These are phyloP conservation scores for Troides oblongomaculatus DNA, from an alignment of 2,888 invertebrate species.

Conservation along the genomic window DNA sequence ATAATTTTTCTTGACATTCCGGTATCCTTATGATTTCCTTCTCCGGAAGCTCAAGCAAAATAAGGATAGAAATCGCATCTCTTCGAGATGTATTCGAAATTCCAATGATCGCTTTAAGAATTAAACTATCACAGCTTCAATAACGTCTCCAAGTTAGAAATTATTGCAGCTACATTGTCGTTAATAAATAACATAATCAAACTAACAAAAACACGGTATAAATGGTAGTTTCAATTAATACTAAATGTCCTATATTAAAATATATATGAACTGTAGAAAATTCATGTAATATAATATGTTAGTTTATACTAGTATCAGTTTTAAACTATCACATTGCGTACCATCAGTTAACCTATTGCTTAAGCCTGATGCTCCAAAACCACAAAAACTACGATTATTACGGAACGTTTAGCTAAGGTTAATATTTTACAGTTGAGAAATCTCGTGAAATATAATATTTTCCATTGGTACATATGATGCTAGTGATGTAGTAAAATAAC, in stretches of 20 bases:
- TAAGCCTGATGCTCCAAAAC: conserved; percentile 19
- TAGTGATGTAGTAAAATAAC: neutral
- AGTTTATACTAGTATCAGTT: neutral
- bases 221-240: neutral
- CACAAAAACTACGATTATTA: conserved; percentile 22
- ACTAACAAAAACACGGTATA: neutral
- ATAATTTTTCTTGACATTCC: too few relatives aligned
- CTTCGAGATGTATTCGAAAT: too few relatives aligned
- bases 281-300: neutral
- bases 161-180: neutral
- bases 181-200: neutral
- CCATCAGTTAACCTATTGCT: conserved; percentile 19
- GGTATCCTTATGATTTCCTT: too few relatives aligned
- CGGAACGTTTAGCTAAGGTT: conserved; percentile 1
- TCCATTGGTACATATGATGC: neutral
- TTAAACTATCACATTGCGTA: neutral
- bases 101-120: too few relatives aligned
- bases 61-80: too few relatives aligned
- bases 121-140: neutral
- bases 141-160: neutral
- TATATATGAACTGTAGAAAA: neutral
- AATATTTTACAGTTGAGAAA: conserved; percentile 20
- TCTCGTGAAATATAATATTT: conserved; percentile 20
- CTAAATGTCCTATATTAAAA: neutral
- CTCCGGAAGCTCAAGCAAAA: too few relatives aligned